Base-by-base conservation (phyloP, 2,113 vertebrate species). In the Notechis scutatus region DNA sequence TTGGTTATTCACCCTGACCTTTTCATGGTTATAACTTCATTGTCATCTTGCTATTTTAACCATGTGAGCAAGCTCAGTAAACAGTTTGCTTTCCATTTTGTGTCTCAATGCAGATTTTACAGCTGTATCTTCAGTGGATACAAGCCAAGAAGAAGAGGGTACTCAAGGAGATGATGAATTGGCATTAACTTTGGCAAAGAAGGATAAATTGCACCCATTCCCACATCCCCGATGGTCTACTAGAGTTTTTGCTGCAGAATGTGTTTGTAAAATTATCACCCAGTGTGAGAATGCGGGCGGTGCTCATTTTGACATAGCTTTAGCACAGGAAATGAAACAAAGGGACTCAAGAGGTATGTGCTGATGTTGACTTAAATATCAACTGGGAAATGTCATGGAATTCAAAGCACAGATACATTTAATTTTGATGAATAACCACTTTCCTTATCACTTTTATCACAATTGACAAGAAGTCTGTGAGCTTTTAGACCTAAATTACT, bases 221-320 rank as follows among this genome's bases (percentile, higher is more conserved):
- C 98, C 96, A 55, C 98, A 98, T 81, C 98, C 99, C 74, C 98
- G 98, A n/a, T 99, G 99, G 98, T 95, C 97, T 85, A 99, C 99
- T 3, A 98, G 99, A 93, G 98, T 99, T 95, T 99, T 99, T 55
- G 98, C 99, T 94, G 97, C 98, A 91, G 97, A 99, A 74, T 99
- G 99, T 69, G 97, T 99, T 87, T 99, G 98, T 96, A 98, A 98
- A 94, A 98, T 99, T 95, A 97, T 99, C 45, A 97, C 94, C 14
- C 99, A 98, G 93, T 99, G 99, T 94, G 98, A 98, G 95, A 97
- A 93, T 2, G 96, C 97, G 10, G 96, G 97, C 93, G 96, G 93
- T 0, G 98, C 98, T 23, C 99, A 99, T 97, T 99, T 99, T 94
- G 97, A 99, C 91, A 91, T 99, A 97, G 96, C 95, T 34, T 96